Conservation (phyloP, 2,113 vertebrate genomes). For the Oostethus manadensis region DNA sequence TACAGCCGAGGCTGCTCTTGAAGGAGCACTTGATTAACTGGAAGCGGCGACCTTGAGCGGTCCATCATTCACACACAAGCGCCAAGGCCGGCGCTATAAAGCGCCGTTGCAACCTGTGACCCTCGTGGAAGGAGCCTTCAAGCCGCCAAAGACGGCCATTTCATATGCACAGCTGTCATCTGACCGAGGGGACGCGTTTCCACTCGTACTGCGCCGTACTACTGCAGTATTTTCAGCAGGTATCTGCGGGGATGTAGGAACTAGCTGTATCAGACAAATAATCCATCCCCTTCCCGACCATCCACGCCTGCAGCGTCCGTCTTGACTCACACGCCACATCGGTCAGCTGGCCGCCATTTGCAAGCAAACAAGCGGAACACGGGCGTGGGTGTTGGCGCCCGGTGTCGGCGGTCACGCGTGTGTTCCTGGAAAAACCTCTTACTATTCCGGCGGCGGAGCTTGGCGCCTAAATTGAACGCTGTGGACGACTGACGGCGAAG, state of each 20-base stretch:
- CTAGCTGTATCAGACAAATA: too few relatives aligned
- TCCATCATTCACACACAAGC: not conserved
- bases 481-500: constrained; percentile 2
- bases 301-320: not conserved
- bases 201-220: too few relatives aligned
- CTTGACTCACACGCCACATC: constrained; percentile 24
- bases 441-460: constrained; percentile 29
- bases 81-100: not conserved
- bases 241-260: too few relatives aligned
- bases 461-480: constrained; percentile 19
- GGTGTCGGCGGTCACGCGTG: constrained; percentile 27
- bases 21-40: too few relatives aligned
- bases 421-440: constrained; percentile 38
- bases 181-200: not conserved
- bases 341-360: constrained; percentile 24
- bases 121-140: not conserved
- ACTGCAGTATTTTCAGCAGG: too few relatives aligned
- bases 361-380: constrained; percentile 20
- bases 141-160: not conserved
- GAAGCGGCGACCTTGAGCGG: constrained; percentile 1
- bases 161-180: not conserved
- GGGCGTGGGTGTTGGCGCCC: constrained; percentile 31
- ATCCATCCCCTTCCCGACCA: not conserved
- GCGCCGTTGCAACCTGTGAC: not conserved
- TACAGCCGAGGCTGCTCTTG: too few relatives aligned